Evolutionary conservation across 2,113 vertebrate species (phyloP), one percentile per base, ranked within the genome.

Genomic region (Piaya cayana): DNA sequence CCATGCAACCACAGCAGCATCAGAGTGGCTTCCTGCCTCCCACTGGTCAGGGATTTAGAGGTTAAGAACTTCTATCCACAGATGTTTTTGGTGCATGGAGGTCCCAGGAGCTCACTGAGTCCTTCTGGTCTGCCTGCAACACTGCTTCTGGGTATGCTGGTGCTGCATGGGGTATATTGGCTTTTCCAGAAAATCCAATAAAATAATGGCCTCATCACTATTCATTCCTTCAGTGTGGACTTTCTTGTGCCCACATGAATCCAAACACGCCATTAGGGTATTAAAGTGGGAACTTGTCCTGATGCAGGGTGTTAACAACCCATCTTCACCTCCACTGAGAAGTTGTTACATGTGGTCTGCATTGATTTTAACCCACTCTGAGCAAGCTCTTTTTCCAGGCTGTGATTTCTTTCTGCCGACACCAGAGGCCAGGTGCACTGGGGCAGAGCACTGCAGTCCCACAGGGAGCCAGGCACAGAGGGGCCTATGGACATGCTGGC

Each of bases 381-480:
- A 86, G 23, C 26, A 43, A 79, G 60, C 17, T 26, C 39, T 55
- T 59, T n/a, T 53, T 50, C 36, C 64, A 32, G 22, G 55, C 42
- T 58, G 49, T 0, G 1, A 4, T 55, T 36, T 53, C 58, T 8
- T 72, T 37, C 79, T 59, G 58, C 23, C 20, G 39, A 9, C 2
- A 4, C 22, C 3, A 29, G 50, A 42, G 49, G 15, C 23, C 1
- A 7, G 49, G 18, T 36, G 29, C 37, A 70, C 49, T 1, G 1
- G 45, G 39, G 16, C 64, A 82, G 69, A 59, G n/a, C 3, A 0
- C 29, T 34, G 36, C 3, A 1, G 17, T 37, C 39, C 70, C 2
- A 0, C 0, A 1, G 32, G 39, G 22, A 75, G 11, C 29, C 37
- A 25, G 53, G 25, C 47, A 50, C 0, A 0, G 39, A 30, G 42